phyloP scores from a whole-genome alignment of 1,140 invertebrate genomes.

The Drosophila melanogaster region DNA sequence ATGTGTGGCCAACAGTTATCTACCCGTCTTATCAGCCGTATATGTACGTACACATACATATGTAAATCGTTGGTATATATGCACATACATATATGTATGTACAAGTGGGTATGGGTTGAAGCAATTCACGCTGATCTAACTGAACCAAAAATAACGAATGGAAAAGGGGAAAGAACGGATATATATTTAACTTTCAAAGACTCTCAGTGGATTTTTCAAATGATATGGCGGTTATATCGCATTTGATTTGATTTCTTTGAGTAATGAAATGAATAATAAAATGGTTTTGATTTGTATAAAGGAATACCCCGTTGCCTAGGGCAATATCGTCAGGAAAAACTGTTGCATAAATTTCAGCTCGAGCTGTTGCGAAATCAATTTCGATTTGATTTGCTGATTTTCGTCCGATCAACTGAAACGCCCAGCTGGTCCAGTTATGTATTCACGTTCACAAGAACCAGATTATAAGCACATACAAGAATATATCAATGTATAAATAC shows the following conservation, averaged over 20 bases:
- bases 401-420: constrained; percentile 25
- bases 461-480: background rate
- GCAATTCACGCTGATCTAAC: constrained; percentile 51
- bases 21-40: constrained; percentile 62
- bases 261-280: background rate
- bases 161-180: background rate
- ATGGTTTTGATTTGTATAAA: too few species aligned
- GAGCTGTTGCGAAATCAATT: constrained; percentile 66
- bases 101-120: constrained; percentile 5
- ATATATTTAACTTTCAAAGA: background rate
- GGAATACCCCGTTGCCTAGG: constrained; percentile 5
- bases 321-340: constrained; percentile 21
- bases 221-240: too few species aligned
- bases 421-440: constrained; percentile 23
- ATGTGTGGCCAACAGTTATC: constrained; percentile 58
- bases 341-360: constrained; percentile 61
- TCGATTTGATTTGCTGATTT: constrained; percentile 80
- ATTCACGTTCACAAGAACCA: constrained; percentile 11
- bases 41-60: constrained; percentile 36
- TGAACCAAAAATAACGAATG: constrained; percentile 34
- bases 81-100: too few species aligned
- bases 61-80: constrained; percentile 24
- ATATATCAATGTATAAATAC: background rate
- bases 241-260: too few species aligned
- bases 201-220: too few species aligned